These are phyloP conservation scores for Cantharis nigra DNA, from an alignment of 2,888 invertebrate genomes.

Conservation along the genomic window DNA sequence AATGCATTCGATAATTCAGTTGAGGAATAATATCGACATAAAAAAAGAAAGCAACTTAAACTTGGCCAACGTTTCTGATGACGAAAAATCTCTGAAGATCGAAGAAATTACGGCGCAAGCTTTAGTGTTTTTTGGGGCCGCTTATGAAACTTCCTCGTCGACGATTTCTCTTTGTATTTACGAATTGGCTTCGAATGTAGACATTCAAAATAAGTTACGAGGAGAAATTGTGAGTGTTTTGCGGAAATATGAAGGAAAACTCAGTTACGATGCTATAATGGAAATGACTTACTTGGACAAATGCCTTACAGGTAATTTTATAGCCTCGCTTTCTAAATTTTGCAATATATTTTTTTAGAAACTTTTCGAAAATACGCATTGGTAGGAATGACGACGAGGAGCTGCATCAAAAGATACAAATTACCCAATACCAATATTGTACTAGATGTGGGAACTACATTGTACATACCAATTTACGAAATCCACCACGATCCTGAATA, in stretches of 20 bases:
- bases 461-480: constrained; percentile 39
- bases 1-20: constrained; percentile 4
- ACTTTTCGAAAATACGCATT: constrained; percentile 44
- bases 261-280: constrained; percentile 56
- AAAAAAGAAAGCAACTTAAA: background rate
- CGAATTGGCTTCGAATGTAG: constrained; percentile 56
- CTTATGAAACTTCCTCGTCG: constrained; percentile 51
- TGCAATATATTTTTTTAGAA: constrained; percentile 34
- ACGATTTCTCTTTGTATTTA: constrained; percentile 56
- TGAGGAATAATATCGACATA: background rate
- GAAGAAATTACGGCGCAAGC: constrained; percentile 37
- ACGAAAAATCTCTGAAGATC: constrained; percentile 7
- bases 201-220: constrained; percentile 54
- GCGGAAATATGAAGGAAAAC: constrained; percentile 47
- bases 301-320: constrained; percentile 48
- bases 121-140: constrained; percentile 44
- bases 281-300: constrained; percentile 58
- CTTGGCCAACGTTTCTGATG: background rate
- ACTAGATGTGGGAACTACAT: constrained; percentile 36
- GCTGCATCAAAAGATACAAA: constrained; percentile 38
- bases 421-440: constrained; percentile 39
- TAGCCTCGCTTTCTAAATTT: no score
- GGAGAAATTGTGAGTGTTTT: constrained; percentile 53
- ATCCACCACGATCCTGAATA: constrained; percentile 43
- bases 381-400: constrained; percentile 38